Conservation (phyloP, 2,113 vertebrate species). For the Cyphomyrus plagiostoma region DNA sequence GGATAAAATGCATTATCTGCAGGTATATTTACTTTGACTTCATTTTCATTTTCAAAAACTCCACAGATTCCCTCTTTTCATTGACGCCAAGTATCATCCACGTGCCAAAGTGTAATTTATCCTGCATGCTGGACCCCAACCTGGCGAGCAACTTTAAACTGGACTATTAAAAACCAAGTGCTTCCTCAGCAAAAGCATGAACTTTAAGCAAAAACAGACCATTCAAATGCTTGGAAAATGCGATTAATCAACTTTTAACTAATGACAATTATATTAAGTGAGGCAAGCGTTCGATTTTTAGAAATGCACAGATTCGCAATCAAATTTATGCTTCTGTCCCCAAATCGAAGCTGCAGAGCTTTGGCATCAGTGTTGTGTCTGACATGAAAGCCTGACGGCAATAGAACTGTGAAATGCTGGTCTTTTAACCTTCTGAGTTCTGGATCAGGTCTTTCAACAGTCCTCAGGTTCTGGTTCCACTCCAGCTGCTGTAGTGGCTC, state of each 20-base stretch:
- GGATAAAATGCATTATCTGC: conserved; percentile 90
- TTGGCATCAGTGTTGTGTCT: conserved; percentile 35
- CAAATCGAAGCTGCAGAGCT: not conserved
- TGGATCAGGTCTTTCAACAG: conserved; percentile 36
- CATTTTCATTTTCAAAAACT: conserved; percentile 42
- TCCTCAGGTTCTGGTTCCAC: conserved; percentile 40
- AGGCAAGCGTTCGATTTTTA: not conserved
- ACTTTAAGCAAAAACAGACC: conserved; percentile 28
- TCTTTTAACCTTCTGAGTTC: conserved; percentile 42
- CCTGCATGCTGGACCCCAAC: conserved; percentile 28
- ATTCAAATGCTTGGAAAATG: conserved; percentile 58
- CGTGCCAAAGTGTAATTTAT: conserved; percentile 30
- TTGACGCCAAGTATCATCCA: conserved; percentile 28
- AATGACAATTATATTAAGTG: not conserved
- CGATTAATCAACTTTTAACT: conserved; percentile 30
- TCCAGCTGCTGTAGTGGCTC: not conserved
- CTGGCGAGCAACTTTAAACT: conserved; percentile 37
- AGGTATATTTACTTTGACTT: conserved; percentile 75
- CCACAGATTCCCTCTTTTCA: not conserved
- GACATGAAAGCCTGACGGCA: conserved; percentile 40
- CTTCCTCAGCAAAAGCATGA: conserved; percentile 29
- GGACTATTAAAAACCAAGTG: not conserved
- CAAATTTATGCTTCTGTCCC: not conserved
- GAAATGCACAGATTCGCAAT: not conserved
- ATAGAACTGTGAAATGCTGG: conserved; percentile 50